Conservation (phyloP, 2,113 vertebrate genomes). For the Noctilio leporinus region DNA sequence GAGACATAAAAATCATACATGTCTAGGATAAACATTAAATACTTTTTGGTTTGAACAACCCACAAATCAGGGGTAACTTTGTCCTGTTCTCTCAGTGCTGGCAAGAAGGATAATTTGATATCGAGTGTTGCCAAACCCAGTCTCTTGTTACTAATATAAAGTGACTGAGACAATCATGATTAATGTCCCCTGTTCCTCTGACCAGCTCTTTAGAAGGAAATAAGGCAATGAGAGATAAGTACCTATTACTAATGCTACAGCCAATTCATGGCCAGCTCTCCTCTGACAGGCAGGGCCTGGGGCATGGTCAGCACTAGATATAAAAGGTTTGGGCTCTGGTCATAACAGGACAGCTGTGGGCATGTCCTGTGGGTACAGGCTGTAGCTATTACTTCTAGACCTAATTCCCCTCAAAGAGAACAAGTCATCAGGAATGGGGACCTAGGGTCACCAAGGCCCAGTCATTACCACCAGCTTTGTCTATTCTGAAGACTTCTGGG, state of each 20-base stretch:
- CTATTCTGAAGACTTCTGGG: neutral
- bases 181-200: conserved; percentile 36
- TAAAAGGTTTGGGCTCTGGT: neutral
- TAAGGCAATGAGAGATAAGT: conserved; percentile 35
- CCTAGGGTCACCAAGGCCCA: neutral
- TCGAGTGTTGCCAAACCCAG: conserved; percentile 12
- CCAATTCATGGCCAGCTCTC: neutral
- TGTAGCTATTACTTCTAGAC: neutral
- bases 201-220: conserved; percentile 33
- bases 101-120: conserved; percentile 39
- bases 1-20: neutral
- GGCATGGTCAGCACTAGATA: neutral
- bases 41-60: conserved; percentile 15
- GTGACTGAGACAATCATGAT: conserved; percentile 25
- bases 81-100: neutral
- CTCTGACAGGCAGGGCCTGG: neutral
- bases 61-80: conserved; percentile 31
- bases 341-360: neutral
- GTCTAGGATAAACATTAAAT: conserved; percentile 33
- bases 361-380: neutral
- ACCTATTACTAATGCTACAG: conserved; percentile 2
- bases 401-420: neutral
- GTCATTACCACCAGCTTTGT: neutral
- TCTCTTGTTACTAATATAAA: conserved; percentile 57
- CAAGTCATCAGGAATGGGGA: neutral